Conservation (phyloP, 2,888 invertebrate genomes). For the Holacanthella duospinosa region DNA sequence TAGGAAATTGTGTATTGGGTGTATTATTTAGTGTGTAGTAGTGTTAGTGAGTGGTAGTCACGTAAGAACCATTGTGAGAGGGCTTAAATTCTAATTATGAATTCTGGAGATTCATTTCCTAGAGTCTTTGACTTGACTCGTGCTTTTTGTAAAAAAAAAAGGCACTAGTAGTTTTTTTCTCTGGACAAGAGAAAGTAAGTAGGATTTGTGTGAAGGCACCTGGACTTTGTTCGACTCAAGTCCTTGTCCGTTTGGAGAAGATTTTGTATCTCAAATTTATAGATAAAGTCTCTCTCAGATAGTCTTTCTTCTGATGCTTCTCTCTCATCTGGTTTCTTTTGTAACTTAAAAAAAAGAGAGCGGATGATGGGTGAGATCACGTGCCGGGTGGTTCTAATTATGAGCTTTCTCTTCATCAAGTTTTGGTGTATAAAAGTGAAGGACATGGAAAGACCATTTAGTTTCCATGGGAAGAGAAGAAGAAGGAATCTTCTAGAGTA, state of each 20-base stretch:
- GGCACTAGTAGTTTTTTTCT: too few relatives aligned
- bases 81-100: conserved; percentile 5
- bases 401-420: not conserved
- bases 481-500: not conserved
- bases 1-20: too few relatives aligned
- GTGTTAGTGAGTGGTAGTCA: not conserved
- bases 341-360: not conserved
- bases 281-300: not conserved
- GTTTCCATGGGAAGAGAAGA: too few relatives aligned
- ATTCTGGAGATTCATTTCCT: conserved; percentile 1
- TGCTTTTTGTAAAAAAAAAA: too few relatives aligned
- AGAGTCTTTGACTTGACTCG: too few relatives aligned
- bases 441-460: not conserved
- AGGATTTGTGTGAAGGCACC: too few relatives aligned
- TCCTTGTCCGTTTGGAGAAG: too few relatives aligned
- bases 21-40: too few relatives aligned
- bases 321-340: not conserved
- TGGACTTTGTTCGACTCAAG: too few relatives aligned
- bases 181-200: too few relatives aligned
- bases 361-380: not conserved
- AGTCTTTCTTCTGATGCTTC: not conserved
- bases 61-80: not conserved
- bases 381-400: not conserved
- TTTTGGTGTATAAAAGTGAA: too few relatives aligned
- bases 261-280: not conserved